These are phyloP conservation scores for Erpornis zantholeuca DNA, from an alignment of 2,113 vertebrate species.

Conservation along the genomic window DNA sequence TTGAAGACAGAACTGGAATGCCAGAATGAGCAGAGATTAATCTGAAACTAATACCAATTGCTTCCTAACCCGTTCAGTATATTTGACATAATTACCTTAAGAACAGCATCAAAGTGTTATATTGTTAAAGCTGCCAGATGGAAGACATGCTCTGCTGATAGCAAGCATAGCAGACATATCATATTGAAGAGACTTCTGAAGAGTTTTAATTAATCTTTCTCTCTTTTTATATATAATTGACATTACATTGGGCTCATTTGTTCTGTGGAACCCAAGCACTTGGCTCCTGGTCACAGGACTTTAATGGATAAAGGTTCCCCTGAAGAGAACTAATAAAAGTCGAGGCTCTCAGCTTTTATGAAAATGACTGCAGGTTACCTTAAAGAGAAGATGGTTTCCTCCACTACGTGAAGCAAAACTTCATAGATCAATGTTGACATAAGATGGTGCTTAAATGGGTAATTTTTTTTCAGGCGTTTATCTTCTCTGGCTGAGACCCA, in stretches of 20 bases:
- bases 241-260: slow-evolving; percentile 48
- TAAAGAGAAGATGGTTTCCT: slow-evolving; percentile 6
- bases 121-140: slow-evolving; percentile 60
- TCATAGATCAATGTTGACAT: not conserved
- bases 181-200: slow-evolving; percentile 48
- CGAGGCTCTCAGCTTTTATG: not conserved
- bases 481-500: slow-evolving; percentile 44
- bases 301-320: not conserved
- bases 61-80: slow-evolving; percentile 42
- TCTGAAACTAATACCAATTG: slow-evolving; percentile 60
- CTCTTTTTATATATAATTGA: slow-evolving; percentile 56
- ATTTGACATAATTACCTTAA: slow-evolving; percentile 72
- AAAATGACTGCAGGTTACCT: not conserved
- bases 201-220: slow-evolving; percentile 75
- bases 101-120: slow-evolving; percentile 54
- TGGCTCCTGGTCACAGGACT: slow-evolving; percentile 10
- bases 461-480: slow-evolving; percentile 24
- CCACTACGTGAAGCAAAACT: not conserved
- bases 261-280: not conserved
- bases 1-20: slow-evolving; percentile 38
- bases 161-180: slow-evolving; percentile 16
- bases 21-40: slow-evolving; percentile 61
- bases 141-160: slow-evolving; percentile 52
- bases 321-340: not conserved
- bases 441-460: slow-evolving; percentile 18